Evolutionary conservation across 1,140 invertebrate genomes (phyloP), one percentile per base, ranked within the genome.

Genomic region (Zaprionus gabonicus): DNA sequence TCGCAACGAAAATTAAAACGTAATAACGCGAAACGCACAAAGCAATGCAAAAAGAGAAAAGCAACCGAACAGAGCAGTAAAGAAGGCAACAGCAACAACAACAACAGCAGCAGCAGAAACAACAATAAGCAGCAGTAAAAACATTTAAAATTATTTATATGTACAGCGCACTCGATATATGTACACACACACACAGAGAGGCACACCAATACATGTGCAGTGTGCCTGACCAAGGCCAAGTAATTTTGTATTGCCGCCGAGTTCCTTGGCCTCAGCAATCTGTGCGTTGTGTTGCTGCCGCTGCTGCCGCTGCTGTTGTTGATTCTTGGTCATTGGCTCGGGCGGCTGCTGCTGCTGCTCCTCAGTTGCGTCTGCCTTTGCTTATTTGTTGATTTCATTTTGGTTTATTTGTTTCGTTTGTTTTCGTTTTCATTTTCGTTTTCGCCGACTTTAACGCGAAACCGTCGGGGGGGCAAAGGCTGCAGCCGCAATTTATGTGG

Each of bases 301-400:
- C 44, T 82, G 62, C 12, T 72, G 68, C 10, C 57, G 80, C 59
- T 87, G 55, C 23, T 71, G 76, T 41, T 79, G 83, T 79, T 90
- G 79, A 82, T 90, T 85, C 85, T 90, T 90, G 86, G 85, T 85
- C 85, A 90, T 90, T 90, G 85, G 81, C 85, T 91, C 77, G 20
- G 68, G 73, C 74, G 56, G 78, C 75, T 70, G 49, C 41, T 67
- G 59, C 38, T 20, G 31, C 28, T 31, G 69, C 17, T 65, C 51
- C 36, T 51, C 55, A 76, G 82, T 70, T 73, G 80, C 65, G 64
- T 80, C 34, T 71, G 76, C 56, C 46, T 38, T 55, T 74, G 81
- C 63, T 90, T 90, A 90, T 90, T 90, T 90, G 86, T 79, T 90
- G 86, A 90, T 90, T 85, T 90, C 78, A 84, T 90, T 88, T 76